phyloP scores from a whole-genome alignment of 2,797 vertebrate species.

The Gymnothorax javanicus region DNA sequence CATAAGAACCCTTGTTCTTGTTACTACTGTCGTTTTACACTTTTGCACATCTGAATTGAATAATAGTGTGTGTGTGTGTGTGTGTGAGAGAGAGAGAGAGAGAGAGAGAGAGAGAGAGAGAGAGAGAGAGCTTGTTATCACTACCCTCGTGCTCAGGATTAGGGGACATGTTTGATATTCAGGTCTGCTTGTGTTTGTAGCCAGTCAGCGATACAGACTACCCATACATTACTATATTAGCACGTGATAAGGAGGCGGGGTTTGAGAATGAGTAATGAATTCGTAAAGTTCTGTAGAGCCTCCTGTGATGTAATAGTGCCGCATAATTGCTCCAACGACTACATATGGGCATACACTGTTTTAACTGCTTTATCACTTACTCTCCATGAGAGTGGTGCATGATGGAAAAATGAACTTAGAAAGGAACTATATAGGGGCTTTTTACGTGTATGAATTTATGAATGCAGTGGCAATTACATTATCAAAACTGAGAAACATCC shows the following conservation, averaged over 20 bases:
- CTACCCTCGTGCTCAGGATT: conserved; percentile 62
- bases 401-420: background rate
- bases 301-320: conserved; percentile 17
- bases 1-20: too few species aligned
- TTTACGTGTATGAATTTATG: background rate
- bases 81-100: conserved; percentile 39
- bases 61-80: background rate
- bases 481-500: background rate
- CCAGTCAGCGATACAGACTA: conserved; percentile 65
- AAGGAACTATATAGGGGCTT: background rate
- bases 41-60: background rate
- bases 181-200: conserved; percentile 63
- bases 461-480: background rate
- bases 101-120: conserved; percentile 18
- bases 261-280: conserved; percentile 43
- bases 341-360: background rate
- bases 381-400: background rate
- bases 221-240: conserved; percentile 59
- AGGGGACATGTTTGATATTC: conserved; percentile 78
- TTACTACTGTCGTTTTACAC: too few species aligned
- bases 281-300: conserved; percentile 38
- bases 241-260: conserved; percentile 38
- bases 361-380: background rate
- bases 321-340: background rate
- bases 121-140: conserved; percentile 43